Evolutionary conservation across 2,797 vertebrate genomes (phyloP).

Genomic region (Pempheris klunzingeri): DNA sequence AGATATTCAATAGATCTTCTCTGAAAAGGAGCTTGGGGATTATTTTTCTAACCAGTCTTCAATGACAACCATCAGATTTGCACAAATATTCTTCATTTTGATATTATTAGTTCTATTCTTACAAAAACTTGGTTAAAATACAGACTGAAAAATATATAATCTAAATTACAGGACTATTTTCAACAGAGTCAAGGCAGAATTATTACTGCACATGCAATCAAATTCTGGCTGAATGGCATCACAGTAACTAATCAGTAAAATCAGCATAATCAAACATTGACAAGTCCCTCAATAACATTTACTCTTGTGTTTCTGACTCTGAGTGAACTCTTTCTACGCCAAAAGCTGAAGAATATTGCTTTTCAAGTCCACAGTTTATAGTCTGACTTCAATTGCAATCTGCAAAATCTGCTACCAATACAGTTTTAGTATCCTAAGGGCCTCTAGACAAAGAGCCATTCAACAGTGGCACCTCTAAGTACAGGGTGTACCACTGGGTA

Average conservation of each 20-base stretch:
- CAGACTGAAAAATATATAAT: neutral
- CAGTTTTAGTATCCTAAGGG: constrained; percentile 12
- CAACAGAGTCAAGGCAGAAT: neutral
- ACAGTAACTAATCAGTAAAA: too few species aligned
- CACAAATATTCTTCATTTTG: neutral
- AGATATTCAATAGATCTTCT: neutral
- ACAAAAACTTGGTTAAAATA: neutral
- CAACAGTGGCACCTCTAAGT: constrained; percentile 29
- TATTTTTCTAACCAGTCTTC: neutral
- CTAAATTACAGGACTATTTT: neutral
- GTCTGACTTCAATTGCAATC: neutral
- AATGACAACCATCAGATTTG: too few species aligned
- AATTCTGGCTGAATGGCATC: neutral
- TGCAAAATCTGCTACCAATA: constrained; percentile 27
- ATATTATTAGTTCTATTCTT: neutral
- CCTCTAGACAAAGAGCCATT: constrained; percentile 54
- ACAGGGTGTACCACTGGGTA: constrained; percentile 38
- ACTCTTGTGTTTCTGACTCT: neutral
- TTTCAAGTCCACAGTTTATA: neutral
- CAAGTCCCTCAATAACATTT: neutral
- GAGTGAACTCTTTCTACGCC: neutral
- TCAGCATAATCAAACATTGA: neutral
- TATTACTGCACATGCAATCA: neutral
- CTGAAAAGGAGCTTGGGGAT: neutral
- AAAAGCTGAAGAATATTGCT: neutral